A percentile compares a stretch with the other conserved stretches of the same genome.
Evolutionary conservation across 2,797 vertebrate genomes (phyloP).

Genomic region (Apogon hyalosoma): DNA sequence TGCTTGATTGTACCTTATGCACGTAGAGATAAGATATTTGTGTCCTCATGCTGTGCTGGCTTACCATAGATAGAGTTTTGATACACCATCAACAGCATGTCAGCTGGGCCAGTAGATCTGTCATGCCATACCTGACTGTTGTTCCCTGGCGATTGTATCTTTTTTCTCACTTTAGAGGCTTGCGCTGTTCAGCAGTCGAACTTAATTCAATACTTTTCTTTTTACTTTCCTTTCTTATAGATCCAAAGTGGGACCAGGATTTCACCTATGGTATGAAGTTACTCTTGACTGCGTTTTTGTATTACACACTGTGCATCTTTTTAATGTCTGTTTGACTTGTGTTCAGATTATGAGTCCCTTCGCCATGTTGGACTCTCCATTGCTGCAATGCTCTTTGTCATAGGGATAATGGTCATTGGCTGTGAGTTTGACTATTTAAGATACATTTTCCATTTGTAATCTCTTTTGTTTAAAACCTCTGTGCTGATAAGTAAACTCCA

Average conservation of each 20-base stretch:
- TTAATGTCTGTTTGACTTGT: conserved; percentile 21
- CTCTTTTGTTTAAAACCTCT: background rate
- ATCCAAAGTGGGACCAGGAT: conserved; percentile 39
- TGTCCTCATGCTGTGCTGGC: conserved; percentile 45
- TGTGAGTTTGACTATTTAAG: conserved; percentile 73
- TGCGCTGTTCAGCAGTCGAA: conserved; percentile 46
- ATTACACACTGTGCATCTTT: background rate
- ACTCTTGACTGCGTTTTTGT: background rate
- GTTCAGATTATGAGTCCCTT: conserved; percentile 76
- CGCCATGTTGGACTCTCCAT: conserved; percentile 70
- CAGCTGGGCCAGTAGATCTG: conserved; percentile 49
- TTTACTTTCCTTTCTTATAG: conserved; percentile 53
- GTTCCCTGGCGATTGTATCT: conserved; percentile 43
- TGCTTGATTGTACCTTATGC: conserved; percentile 66
- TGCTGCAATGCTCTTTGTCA: conserved; percentile 77
- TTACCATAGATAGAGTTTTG: conserved; percentile 55
- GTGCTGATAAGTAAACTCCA: background rate
- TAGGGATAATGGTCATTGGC: conserved; percentile 80
- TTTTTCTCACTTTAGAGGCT: conserved; percentile 29
- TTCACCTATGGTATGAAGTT: conserved; percentile 80
- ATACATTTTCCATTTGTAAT: background rate
- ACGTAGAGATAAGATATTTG: conserved; percentile 64
- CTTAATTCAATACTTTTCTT: conserved; percentile 44
- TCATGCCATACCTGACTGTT: conserved; percentile 45
- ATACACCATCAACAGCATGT: conserved; percentile 61